Evolutionary conservation across 1,140 invertebrate genomes (phyloP), one percentile per base, ranked within the genome.

Genomic region (Brachionus paranguensis): DNA sequence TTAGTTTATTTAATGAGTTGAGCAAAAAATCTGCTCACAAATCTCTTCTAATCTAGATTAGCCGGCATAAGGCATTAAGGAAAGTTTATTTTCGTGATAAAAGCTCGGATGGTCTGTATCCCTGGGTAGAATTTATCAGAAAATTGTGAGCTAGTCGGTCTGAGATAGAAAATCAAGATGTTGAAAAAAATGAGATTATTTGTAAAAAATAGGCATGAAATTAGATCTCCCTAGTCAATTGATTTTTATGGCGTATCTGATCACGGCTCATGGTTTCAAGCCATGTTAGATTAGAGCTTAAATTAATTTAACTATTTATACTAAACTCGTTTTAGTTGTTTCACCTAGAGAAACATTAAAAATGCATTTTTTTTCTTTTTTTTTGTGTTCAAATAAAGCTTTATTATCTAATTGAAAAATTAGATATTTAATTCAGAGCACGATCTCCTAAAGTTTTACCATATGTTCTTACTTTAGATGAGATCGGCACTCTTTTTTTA

Each of bases 331-430:
- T 60, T 60, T 60, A 60, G 53, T 60, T 60, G n/a, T 68, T 68
- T 33, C 65, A 68, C 65, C 65, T 68, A 68, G 65, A 17, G 65
- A 33, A 68, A 68, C 65, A 68, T 68, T 68, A 68, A 33, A 68
- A 68, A 20, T 10, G n/a, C 53, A 60, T n/a, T 24, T 60, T 60
- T 60, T 60, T 60, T 27, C 1, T 1, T 8, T 24, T 55, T 55
- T 55, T 55, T 53, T 53, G 4, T 14, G 11, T 68, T 41, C 8
- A 14, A 68, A 68, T 68, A 33, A 68, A 41, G 12, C 65, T 68
- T 29, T 68, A 68, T 68, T 68, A 68, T 33, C 65, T 68, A 68
- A 68, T 68, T 68, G 33, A 68, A 68, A 33, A 33, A 68, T 17
- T 12, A 33, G 2, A 41, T 41, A 68, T 24, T 33, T 33, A 68